Evolutionary conservation across 2,797 vertebrate species (phyloP).

Genomic region (Characodon lateralis): DNA sequence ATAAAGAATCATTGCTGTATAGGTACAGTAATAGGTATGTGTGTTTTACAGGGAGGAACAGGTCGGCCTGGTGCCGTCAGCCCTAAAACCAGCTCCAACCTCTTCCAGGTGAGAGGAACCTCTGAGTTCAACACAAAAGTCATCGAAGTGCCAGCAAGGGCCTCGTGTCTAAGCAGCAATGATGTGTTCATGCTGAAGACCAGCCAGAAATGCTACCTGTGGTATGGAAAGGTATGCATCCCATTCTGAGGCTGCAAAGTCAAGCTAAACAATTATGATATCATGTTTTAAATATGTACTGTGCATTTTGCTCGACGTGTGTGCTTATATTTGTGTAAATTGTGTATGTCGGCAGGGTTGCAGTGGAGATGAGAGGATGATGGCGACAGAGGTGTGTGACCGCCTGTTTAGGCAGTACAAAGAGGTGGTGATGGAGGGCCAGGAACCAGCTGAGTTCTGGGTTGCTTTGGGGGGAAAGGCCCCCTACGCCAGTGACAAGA

Average conservation of each 20-base stretch:
- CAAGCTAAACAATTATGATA: neutral
- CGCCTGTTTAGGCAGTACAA: slow-evolving; percentile 86
- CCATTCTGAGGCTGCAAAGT: too few relatives aligned
- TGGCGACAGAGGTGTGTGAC: slow-evolving; percentile 85
- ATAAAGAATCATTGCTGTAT: neutral
- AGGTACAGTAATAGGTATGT: neutral
- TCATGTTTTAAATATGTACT: neutral
- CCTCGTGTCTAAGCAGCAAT: slow-evolving; percentile 88
- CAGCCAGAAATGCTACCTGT: slow-evolving; percentile 82
- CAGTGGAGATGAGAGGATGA: slow-evolving; percentile 90
- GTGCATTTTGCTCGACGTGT: neutral
- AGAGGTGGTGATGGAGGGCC: slow-evolving; percentile 88
- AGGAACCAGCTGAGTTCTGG: slow-evolving; percentile 93
- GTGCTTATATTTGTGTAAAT: neutral
- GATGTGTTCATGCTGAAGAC: slow-evolving; percentile 88
- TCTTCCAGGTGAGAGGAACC: slow-evolving; percentile 90
- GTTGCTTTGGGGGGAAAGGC: slow-evolving; percentile 89
- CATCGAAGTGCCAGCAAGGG: slow-evolving; percentile 84
- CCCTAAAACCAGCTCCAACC: slow-evolving; percentile 69
- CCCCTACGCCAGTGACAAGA: slow-evolving; percentile 87
- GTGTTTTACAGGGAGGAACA: slow-evolving; percentile 82
- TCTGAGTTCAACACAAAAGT: slow-evolving; percentile 88
- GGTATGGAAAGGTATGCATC: slow-evolving; percentile 89
- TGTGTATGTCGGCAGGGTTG: slow-evolving; percentile 81
- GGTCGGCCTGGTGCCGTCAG: slow-evolving; percentile 73